These are phyloP conservation scores for Hemiscyllium ocellatum DNA, from an alignment of 2,113 vertebrate genomes.

Conservation along the genomic window DNA sequence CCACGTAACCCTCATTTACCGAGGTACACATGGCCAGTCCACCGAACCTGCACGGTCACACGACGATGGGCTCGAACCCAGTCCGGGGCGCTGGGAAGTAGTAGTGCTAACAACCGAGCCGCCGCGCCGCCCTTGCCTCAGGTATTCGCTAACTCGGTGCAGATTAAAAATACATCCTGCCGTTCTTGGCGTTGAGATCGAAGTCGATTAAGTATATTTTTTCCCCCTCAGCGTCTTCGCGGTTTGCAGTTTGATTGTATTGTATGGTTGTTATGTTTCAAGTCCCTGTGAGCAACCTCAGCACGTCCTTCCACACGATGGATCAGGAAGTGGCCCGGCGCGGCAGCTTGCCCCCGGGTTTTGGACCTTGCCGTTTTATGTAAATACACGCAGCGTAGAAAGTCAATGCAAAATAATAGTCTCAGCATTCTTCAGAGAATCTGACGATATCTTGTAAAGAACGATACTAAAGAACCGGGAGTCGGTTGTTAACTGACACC, in stretches of 20 bases:
- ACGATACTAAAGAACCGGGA: neutral
- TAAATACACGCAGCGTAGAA: neutral
- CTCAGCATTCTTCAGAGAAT: neutral
- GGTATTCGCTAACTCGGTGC: neutral
- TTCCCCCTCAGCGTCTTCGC: accelerated
- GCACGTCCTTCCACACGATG: too few species aligned
- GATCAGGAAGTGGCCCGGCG: neutral
- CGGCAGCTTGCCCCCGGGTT: neutral
- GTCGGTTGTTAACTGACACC: neutral
- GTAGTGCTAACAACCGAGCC: too few species aligned
- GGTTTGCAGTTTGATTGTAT: neutral
- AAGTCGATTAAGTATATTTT: neutral
- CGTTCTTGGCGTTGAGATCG: neutral
- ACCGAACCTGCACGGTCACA: too few species aligned
- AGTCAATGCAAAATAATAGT: neutral
- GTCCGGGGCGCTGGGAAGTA: too few species aligned
- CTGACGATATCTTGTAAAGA: neutral
- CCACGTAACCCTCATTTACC: too few species aligned
- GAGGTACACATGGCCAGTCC: too few species aligned
- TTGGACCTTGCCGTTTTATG: too few species aligned
- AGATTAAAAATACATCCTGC: neutral
- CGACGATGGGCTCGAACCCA: too few species aligned
- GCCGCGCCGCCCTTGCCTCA: neutral
- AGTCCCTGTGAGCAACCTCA: neutral
- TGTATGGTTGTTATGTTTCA: too few species aligned